Base-by-base conservation (phyloP, 2,888 invertebrate genomes). In the Anthoptus insignis region DNA sequence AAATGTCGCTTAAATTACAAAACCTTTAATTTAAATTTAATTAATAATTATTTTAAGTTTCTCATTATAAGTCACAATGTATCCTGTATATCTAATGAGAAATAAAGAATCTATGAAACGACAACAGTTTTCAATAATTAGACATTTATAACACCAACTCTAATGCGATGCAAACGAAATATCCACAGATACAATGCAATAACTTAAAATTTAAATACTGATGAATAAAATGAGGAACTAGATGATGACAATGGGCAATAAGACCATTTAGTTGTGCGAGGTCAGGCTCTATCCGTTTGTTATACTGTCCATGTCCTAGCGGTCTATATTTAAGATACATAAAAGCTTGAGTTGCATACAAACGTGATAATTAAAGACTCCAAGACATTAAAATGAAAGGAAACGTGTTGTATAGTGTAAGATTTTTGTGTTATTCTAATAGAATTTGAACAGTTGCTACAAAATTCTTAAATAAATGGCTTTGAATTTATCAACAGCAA, bases 201-300 rank as follows among this genome's bases (percentile, higher is more conserved):
- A 27, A n/a, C n/a, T 27, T 27, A 7, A 39, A 39, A 39, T 39
- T 16, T n/a, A 39, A 37, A n/a, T 14, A 37, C 37, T 34, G 11
- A n/a, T 39, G 3, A 24, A 24, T 47, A 22, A 47, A 21, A 47
- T 47, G n/a, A 22, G 22, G 47, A 47, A 47, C 21, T 47, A 6
- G 3, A 24, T 7, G 24, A 24, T 47, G 47, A 47, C 47, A 47
- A 47, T 47, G 8, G 47, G 21, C n/a, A 47, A 47, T 49, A 49
- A 49, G 14, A 14, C 24, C 32, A 22, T 34, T 39, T 37, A 37
- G 14, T 39, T 21, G 59, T 52, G 13, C 29, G 52, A 52, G 52
- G 52, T 60, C 63, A 63, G 32, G 22, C 58, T 21, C 14, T 32
- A 60, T 60, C 32, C 22, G 32, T 53, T 53, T 60, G 53, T 13